Evolutionary conservation across 2,797 vertebrate species (phyloP).

Genomic region (Argyrosomus regius): DNA sequence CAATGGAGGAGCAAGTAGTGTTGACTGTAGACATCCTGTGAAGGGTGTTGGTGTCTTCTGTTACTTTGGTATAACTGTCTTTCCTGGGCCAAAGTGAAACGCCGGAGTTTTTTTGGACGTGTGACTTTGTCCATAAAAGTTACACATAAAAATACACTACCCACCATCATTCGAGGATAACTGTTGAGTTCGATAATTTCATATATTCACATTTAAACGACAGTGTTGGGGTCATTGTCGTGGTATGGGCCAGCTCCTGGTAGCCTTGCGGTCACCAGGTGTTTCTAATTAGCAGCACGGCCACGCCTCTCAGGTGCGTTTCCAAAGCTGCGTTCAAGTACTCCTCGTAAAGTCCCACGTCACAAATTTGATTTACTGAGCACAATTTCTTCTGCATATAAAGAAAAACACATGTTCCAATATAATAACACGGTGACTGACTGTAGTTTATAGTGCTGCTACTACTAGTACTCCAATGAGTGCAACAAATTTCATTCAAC

Average conservation of each 20-base stretch:
- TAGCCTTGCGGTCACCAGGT: not conserved
- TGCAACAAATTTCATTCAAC: not conserved
- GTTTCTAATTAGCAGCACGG: not conserved
- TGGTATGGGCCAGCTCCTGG: accelerated
- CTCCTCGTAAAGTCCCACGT: not conserved
- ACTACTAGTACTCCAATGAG: too few species aligned
- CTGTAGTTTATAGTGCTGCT: not conserved
- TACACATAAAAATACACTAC: too few species aligned
- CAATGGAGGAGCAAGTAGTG: not conserved
- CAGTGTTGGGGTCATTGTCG: too few species aligned
- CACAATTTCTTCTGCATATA: not conserved
- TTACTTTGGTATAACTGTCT: too few species aligned
- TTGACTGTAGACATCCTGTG: not conserved
- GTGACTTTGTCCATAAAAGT: not conserved
- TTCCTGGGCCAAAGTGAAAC: not conserved
- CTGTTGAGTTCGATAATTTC: not conserved
- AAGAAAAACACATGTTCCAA: not conserved
- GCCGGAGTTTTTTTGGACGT: not conserved
- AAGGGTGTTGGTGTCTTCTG: not conserved
- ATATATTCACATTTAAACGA: not conserved
- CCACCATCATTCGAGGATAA: not conserved
- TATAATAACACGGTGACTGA: too few species aligned
- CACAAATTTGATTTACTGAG: too few species aligned
- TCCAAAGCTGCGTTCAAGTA: not conserved
- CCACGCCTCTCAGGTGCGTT: not conserved